Percentiles rank a stretch among this genome's conserved stretches.
Conservation (phyloP, 2,113 vertebrate species). For the Heterochromis multidens region DNA sequence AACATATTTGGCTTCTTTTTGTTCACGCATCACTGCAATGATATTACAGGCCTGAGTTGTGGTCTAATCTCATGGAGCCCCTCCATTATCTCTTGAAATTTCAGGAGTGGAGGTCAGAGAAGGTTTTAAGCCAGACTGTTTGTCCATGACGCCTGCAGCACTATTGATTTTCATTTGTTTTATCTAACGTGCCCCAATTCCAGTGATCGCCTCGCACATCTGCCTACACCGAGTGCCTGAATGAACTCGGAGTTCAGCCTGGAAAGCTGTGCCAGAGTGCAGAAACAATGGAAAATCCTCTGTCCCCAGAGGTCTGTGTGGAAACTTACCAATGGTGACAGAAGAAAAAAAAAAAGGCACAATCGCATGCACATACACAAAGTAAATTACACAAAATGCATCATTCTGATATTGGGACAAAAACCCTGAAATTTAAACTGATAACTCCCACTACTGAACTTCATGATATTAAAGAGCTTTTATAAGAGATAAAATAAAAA, state of each 20-base stretch:
- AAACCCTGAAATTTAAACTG: too few species aligned
- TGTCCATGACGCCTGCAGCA: background rate
- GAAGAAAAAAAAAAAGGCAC: background rate
- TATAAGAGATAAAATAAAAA: too few species aligned
- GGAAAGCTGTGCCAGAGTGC: background rate
- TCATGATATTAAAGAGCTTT: too few species aligned
- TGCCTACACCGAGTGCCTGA: constrained; percentile 8
- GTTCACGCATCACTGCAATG: background rate
- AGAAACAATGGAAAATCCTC: constrained; percentile 50
- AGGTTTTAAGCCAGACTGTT: background rate
- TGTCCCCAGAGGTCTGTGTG: constrained; percentile 43
- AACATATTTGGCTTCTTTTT: constrained; percentile 11
- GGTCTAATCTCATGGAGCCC: constrained; percentile 12
- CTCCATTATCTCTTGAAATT: constrained; percentile 15
- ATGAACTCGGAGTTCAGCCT: background rate
- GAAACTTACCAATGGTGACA: constrained; percentile 36
- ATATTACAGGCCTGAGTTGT: constrained; percentile 4
- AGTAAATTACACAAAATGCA: too few species aligned
- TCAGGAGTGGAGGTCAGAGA: constrained; percentile 14
- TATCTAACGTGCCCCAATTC: background rate
- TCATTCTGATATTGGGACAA: too few species aligned
- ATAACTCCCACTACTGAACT: too few species aligned
- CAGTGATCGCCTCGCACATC: background rate
- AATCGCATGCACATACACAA: background rate
- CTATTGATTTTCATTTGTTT: constrained; percentile 33